Conservation (phyloP, 2,888 invertebrate genomes). For the Polymixis flavicincta region DNA sequence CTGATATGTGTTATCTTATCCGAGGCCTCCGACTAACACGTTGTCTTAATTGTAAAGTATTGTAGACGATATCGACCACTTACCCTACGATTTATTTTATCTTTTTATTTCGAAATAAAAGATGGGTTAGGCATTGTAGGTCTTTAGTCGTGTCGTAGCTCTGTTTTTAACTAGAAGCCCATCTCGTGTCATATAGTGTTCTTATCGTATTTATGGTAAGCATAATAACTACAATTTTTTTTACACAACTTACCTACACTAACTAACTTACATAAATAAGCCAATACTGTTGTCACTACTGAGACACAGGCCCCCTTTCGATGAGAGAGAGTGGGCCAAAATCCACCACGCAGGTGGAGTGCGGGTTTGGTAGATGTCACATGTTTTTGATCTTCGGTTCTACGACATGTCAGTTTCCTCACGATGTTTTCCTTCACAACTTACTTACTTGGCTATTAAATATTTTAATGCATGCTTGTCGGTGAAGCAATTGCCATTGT, state of each 20-base stretch:
- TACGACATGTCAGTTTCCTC: too few species aligned
- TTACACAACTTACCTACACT: neutral
- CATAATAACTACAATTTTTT: too few species aligned
- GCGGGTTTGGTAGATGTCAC: too few species aligned
- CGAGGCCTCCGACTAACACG: conserved; percentile 14
- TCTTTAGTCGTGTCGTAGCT: conserved; percentile 10
- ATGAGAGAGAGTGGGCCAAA: too few species aligned
- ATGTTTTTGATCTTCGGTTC: too few species aligned
- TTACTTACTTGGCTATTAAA: neutral
- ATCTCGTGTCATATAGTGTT: neutral
- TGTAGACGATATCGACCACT: conserved; percentile 49
- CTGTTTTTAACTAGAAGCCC: neutral
- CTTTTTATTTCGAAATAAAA: conserved; percentile 36
- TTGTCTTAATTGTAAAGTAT: conserved; percentile 46
- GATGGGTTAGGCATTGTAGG: neutral
- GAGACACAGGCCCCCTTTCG: too few species aligned
- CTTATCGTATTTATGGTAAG: conserved; percentile 32
- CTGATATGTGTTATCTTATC: conserved; percentile 25
- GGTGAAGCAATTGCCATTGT: neutral
- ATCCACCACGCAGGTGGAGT: too few species aligned
- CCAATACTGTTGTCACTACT: too few species aligned
- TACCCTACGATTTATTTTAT: neutral
- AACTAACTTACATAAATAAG: too few species aligned
- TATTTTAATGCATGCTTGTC: neutral
- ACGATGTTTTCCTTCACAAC: neutral